Conservation (phyloP, 1,140 invertebrate genomes). For the Heliconius eleuchia region DNA sequence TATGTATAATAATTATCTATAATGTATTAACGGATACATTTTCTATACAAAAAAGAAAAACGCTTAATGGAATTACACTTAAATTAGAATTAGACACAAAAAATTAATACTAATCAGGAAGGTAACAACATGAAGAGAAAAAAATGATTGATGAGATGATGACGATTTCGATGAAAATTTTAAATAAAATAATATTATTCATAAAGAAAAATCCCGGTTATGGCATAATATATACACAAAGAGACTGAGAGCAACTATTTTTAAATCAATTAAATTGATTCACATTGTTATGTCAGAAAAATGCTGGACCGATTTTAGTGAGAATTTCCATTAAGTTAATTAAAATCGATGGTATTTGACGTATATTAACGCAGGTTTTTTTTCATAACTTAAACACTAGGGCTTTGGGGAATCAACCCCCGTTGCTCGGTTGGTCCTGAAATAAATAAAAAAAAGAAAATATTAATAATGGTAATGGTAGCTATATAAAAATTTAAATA, state of each 20-base stretch:
- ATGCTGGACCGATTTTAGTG: slow-evolving; percentile 25
- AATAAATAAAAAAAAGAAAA: slow-evolving; percentile 14
- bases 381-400: background rate
- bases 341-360: slow-evolving; percentile 7
- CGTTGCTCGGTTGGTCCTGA: slow-evolving; percentile 71
- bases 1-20: slow-evolving; percentile 2
- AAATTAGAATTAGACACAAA: slow-evolving; percentile 11
- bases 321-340: background rate
- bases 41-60: slow-evolving; percentile 7
- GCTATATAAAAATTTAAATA: background rate
- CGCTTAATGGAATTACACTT: slow-evolving; percentile 10
- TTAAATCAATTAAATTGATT: slow-evolving; percentile 3
- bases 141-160: background rate
- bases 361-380: slow-evolving; percentile 1
- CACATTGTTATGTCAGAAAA: background rate
- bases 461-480: background rate
- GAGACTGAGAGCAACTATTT: background rate
- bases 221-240: background rate
- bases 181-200: background rate
- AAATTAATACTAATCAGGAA: slow-evolving; percentile 4
- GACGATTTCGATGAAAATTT: background rate
- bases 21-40: slow-evolving; percentile 6
- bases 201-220: background rate
- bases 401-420: slow-evolving; percentile 54
- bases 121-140: slow-evolving; percentile 11